These are phyloP conservation scores for Ips typographus DNA, from an alignment of 1,140 invertebrate species.

Conservation along the genomic window DNA sequence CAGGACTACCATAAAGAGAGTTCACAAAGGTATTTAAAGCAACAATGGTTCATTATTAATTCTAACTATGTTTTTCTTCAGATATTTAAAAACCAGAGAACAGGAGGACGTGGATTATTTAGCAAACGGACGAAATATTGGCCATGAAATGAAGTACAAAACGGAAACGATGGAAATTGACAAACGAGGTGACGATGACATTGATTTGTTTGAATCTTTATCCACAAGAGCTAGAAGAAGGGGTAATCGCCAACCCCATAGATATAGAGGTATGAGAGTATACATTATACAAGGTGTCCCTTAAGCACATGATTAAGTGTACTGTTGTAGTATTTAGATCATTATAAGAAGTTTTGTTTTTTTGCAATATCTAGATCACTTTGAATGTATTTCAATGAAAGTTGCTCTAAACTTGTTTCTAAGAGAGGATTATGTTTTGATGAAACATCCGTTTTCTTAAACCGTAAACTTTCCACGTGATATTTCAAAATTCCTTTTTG, in stretches of 20 bases:
- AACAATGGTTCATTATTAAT: constrained; percentile 1
- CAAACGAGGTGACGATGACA: constrained; percentile 70
- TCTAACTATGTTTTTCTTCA: constrained; percentile 27
- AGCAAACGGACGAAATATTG: constrained; percentile 70
- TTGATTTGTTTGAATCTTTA: constrained; percentile 72
- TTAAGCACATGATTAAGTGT: no score
- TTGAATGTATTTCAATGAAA: no score
- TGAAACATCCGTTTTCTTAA: not conserved
- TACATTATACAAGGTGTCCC: no score
- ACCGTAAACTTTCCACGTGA: no score
- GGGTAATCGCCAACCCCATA: constrained; percentile 55
- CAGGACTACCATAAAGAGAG: constrained; percentile 58
- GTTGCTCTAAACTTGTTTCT: no score
- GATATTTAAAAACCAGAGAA: constrained; percentile 54
- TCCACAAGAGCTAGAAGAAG: constrained; percentile 70
- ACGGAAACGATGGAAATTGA: constrained; percentile 75
- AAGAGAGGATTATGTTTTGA: no score
- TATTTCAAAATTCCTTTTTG: no score
- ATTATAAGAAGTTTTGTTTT: no score
- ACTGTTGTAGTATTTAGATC: not conserved
- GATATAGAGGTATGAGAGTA: constrained; percentile 43
- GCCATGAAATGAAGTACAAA: constrained; percentile 74
- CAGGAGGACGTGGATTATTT: constrained; percentile 77
- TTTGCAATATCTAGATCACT: no score
- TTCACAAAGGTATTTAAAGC: constrained; percentile 53